phyloP scores from a whole-genome alignment of 64 coral and sea anemone species.

The Acropora tenuis region DNA sequence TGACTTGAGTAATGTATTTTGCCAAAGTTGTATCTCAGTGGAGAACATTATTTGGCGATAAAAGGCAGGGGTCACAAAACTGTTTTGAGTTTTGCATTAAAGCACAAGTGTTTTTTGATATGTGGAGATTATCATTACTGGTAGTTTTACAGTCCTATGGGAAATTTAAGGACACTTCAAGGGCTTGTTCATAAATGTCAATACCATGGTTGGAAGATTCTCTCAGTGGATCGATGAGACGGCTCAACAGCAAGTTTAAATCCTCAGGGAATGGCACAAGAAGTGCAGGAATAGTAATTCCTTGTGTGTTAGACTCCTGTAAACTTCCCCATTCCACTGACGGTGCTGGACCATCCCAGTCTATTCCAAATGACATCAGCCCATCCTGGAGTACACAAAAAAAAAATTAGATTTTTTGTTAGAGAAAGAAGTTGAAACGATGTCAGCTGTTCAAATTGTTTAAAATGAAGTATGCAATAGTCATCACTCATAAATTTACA shows the following conservation, averaged over 20 bases:
- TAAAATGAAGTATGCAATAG: too few species aligned
- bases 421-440: not conserved
- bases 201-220: not conserved
- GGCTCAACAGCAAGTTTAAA: not conserved
- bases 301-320: not conserved
- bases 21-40: not conserved
- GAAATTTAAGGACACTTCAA: slow-evolving; percentile 6
- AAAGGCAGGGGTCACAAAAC: not conserved
- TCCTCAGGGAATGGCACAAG: not conserved
- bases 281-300: not conserved
- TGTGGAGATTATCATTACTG: not conserved
- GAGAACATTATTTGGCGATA: not conserved
- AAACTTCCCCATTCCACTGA: not conserved
- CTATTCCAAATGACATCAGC: slow-evolving; percentile 25
- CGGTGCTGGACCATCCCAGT: slow-evolving; percentile 27
- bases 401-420: not conserved
- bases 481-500: too few species aligned
- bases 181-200: slow-evolving; percentile 27
- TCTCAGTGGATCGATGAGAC: not conserved
- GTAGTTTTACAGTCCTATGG: not conserved
- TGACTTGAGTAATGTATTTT: too few species aligned
- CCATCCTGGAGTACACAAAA: not conserved
- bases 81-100: not conserved
- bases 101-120: not conserved
- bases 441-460: not conserved